phyloP scores from a whole-genome alignment of 2,797 vertebrate species.

The Leptoclinus maculatus region DNA sequence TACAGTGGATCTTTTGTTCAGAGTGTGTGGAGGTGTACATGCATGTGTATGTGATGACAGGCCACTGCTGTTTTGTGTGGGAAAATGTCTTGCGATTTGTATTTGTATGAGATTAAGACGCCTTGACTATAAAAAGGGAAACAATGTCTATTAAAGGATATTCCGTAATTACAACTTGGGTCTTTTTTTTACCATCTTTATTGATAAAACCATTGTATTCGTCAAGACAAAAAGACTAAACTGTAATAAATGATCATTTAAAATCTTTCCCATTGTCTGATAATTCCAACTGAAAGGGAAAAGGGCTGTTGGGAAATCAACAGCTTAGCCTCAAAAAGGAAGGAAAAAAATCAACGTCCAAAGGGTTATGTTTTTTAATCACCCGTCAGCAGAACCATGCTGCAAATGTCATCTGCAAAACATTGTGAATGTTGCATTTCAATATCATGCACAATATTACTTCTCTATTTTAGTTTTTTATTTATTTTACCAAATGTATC shows the following conservation, averaged over 20 bases:
- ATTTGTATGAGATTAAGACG: not conserved
- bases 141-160: not conserved
- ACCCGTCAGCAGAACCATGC: not conserved
- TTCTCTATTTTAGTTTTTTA: not conserved
- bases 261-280: not conserved
- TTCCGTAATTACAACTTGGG: not conserved
- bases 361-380: not conserved
- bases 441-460: not conserved
- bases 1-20: slow-evolving; percentile 48
- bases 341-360: not conserved
- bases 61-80: slow-evolving; percentile 1
- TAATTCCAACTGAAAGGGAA: not conserved
- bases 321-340: not conserved
- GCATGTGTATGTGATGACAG: slow-evolving; percentile 21
- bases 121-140: not conserved
- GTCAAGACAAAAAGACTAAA: not conserved
- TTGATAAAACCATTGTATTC: not conserved
- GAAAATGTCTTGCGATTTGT: not conserved
- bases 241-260: not conserved
- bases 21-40: slow-evolving; percentile 10
- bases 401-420: not conserved
- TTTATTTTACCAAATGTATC: not conserved
- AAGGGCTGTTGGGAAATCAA: not conserved
- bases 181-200: not conserved
- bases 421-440: not conserved